These are phyloP conservation scores for Esox lucius DNA, from an alignment of 2,797 vertebrate species.

Conservation along the genomic window DNA sequence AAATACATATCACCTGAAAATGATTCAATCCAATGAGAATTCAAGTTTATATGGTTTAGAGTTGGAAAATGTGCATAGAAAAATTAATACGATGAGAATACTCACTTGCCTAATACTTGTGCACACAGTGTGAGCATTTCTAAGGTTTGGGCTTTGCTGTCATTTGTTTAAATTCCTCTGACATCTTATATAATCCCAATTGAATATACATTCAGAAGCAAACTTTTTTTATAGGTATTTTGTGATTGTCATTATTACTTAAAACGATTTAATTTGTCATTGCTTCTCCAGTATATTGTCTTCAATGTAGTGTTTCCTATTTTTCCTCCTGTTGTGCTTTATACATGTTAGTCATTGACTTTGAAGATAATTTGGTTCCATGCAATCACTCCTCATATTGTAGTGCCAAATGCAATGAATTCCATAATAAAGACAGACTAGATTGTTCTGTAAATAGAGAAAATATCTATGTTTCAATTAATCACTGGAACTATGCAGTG, in stretches of 20 bases:
- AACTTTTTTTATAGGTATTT: background rate
- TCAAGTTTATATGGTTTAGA: no score
- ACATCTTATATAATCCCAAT: background rate
- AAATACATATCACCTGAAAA: no score
- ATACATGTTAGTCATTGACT: slow-evolving; percentile 38
- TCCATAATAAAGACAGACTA: no score
- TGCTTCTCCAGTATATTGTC: background rate
- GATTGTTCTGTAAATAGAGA: no score
- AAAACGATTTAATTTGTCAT: background rate
- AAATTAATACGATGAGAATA: no score
- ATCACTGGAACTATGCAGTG: no score
- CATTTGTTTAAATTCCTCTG: background rate
- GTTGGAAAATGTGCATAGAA: no score
- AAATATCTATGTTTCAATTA: no score
- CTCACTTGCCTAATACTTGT: no score
- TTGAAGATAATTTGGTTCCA: background rate
- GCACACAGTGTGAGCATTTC: background rate
- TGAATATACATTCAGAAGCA: background rate
- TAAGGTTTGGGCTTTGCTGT: background rate
- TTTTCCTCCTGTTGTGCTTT: slow-evolving; percentile 70
- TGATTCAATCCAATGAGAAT: no score
- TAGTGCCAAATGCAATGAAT: background rate
- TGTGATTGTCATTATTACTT: background rate
- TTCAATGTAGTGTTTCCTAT: slow-evolving; percentile 16
- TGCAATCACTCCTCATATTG: background rate